Base-by-base conservation (phyloP, 2,888 invertebrate species). In the Petrolisthes manimaculis region DNA sequence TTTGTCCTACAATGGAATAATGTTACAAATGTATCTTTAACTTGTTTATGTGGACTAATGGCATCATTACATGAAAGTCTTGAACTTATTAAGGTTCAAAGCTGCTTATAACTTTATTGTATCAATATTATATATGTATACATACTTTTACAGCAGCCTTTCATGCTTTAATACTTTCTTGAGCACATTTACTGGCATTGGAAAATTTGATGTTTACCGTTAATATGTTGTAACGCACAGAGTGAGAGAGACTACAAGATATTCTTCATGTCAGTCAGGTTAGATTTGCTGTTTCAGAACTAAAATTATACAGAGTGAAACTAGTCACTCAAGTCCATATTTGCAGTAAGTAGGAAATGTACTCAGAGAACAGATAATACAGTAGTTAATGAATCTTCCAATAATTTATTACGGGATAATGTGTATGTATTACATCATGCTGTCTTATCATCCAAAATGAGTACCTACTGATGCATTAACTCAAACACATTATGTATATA, bases 391-490 rank as follows among this genome's bases (percentile, higher is more conserved):
- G 21, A 71, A n/a, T n/a, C 71, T 71, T 71, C 71, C 71, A 14
- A 71, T 71, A 71, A 71, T 21, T 71, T 71, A 71, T 71, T 71
- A 71, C 71, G 21, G 14, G 14, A 18, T 71, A 37, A 71, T n/a
- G 71, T 71, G 71, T 71, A 3, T 61, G 61, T 61, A 71, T 71
- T 71, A n/a, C 21, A 71, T 71, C 71, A 71, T 71, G 18, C 21
- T 21, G 1, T 71, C 21, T 71, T 71, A 71, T 71, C 14, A 71
- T 71, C 71, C 71, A 14, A 14, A n/a, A 71, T 14, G 71, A 71
- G 71, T 71, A 71, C 71, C 71, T 71, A 71, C 71, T 71, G 71
- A 71, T 71, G 71, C 71, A n/a, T 71, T 0, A 71, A 21, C 71
- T 21, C 71, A 71, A 14, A 71, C 71, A 71, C n/a, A n/a, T n/a